Evolutionary conservation across 2,797 vertebrate species (phyloP).

Genomic region (Argentina silus): DNA sequence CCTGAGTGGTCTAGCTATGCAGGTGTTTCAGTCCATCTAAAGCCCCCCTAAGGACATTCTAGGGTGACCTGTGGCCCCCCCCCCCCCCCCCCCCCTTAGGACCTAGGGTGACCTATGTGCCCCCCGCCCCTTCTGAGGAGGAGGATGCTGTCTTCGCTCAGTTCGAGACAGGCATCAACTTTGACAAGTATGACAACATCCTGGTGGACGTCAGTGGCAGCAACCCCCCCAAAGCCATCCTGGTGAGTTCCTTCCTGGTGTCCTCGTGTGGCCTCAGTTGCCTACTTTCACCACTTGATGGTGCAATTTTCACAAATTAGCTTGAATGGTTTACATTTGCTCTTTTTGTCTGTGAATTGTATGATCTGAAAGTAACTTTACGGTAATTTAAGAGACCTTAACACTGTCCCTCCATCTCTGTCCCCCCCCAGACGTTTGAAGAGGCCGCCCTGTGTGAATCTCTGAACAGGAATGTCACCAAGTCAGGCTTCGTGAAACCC

Average conservation of each 20-base stretch:
- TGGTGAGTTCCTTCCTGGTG: conserved; percentile 74
- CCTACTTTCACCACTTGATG: no score
- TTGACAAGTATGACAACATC: conserved; percentile 92
- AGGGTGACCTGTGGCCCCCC: background rate
- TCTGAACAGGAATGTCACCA: conserved; percentile 82
- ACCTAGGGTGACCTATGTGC: conserved; percentile 88
- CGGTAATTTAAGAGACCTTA: no score
- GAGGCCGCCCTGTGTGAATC: conserved; percentile 85
- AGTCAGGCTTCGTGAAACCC: conserved; percentile 89
- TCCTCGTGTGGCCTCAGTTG: no score
- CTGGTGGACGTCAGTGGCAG: conserved; percentile 86
- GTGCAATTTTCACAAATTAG: no score
- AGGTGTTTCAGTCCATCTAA: no score
- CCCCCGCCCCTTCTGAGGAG: conserved; percentile 85
- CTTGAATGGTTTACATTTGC: no score
- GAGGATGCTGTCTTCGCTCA: conserved; percentile 87
- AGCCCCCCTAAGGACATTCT: background rate
- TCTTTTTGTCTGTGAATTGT: no score
- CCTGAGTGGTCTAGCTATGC: background rate
- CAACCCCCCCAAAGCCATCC: conserved; percentile 83
- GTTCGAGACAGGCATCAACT: conserved; percentile 90
- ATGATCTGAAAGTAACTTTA: no score
- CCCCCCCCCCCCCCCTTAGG: conserved; percentile 59
- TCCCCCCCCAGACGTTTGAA: conserved; percentile 81
- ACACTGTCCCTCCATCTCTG: background rate